phyloP scores from a whole-genome alignment of 2,113 vertebrate genomes.

The Larimichthys polyactis region DNA sequence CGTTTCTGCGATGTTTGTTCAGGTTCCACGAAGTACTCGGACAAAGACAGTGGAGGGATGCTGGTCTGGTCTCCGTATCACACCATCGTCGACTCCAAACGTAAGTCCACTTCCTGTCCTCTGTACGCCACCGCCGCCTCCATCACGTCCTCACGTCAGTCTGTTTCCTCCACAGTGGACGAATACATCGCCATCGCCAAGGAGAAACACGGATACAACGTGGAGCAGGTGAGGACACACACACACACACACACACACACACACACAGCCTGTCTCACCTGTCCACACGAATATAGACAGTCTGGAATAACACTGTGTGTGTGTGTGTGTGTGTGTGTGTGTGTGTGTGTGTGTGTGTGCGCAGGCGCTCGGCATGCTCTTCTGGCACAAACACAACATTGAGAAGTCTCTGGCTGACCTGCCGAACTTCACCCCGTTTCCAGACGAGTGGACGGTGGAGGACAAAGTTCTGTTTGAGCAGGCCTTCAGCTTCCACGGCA shows the following conservation, averaged over 20 bases:
- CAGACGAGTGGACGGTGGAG: conserved; percentile 98
- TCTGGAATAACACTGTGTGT: no score
- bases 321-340: conserved; percentile 19
- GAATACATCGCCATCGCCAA: conserved; percentile 98
- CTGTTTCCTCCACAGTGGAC: conserved; percentile 90
- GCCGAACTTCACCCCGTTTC: conserved; percentile 98
- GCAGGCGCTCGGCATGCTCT: conserved; percentile 97
- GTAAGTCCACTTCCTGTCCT: conserved; percentile 83
- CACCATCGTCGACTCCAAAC: conserved; percentile 90
- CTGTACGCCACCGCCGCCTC: not conserved
- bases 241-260: no score
- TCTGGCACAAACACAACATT: conserved; percentile 99
- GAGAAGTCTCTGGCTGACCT: conserved; percentile 97
- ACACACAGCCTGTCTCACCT: not conserved
- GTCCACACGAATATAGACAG: no score
- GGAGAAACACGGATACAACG: conserved; percentile 98
- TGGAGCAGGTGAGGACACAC: conserved; percentile 89
- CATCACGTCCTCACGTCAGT: not conserved
- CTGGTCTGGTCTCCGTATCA: conserved; percentile 97
- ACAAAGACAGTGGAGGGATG: conserved; percentile 97
- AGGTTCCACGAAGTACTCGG: conserved; percentile 94
- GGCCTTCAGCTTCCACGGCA: conserved; percentile 98
- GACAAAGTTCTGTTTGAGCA: conserved; percentile 98
- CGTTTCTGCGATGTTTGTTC: not conserved
- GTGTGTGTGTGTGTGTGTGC: conserved; percentile 14